A percentile compares a stretch with the other conserved stretches of the same genome.
Evolutionary conservation across 2,888 invertebrate genomes (phyloP).

Genomic region (Brachyptera risi): DNA sequence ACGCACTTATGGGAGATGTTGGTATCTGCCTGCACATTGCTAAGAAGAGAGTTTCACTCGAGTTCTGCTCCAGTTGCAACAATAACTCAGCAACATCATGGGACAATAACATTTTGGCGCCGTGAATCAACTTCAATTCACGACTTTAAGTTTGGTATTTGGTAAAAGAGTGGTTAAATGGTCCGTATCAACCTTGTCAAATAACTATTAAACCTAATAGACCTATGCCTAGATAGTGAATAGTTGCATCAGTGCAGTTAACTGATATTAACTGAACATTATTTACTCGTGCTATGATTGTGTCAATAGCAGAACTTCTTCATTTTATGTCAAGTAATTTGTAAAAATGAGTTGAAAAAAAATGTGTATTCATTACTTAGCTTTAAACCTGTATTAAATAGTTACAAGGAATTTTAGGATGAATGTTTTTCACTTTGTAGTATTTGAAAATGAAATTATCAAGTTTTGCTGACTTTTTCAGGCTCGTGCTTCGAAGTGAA

Average conservation of each 20-base stretch:
- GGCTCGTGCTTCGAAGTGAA: slow-evolving; percentile 2
- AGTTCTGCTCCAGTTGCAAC: slow-evolving; percentile 55
- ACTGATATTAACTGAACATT: no score
- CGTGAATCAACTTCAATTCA: background rate
- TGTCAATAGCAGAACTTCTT: no score
- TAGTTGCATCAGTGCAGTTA: no score
- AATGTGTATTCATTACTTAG: no score
- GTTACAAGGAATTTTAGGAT: no score
- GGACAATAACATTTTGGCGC: background rate
- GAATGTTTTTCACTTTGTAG: no score
- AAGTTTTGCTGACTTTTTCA: slow-evolving; percentile 21
- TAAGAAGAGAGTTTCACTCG: slow-evolving; percentile 52
- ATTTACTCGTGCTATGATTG: no score
- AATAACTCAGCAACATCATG: slow-evolving; percentile 42
- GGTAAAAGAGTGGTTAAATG: background rate
- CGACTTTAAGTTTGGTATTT: background rate
- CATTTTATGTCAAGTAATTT: no score
- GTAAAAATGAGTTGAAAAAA: no score
- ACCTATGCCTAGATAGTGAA: background rate
- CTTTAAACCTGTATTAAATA: no score
- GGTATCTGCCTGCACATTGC: slow-evolving; percentile 57
- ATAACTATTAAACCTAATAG: no score
- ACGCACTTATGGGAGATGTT: slow-evolving; percentile 38
- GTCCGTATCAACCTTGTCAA: slow-evolving; percentile 11
- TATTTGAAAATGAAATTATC: background rate